Conservation (phyloP, 2,797 vertebrate genomes). For the Anabacerthia variegaticeps region DNA sequence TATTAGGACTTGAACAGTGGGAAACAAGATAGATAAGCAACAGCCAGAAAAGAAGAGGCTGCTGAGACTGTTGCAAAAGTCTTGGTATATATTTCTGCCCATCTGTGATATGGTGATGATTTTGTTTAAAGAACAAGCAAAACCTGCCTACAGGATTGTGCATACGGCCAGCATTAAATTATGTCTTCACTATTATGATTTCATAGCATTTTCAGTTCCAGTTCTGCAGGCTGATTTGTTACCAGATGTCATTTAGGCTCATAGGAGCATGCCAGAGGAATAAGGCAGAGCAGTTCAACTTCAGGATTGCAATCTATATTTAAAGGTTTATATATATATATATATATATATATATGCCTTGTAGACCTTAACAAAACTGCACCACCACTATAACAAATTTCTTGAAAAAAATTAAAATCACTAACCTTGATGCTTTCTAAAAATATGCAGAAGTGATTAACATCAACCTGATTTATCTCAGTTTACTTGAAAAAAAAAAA, state of each 20-base stretch:
- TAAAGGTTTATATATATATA: not conserved
- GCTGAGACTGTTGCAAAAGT: not conserved
- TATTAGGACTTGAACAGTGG: not conserved
- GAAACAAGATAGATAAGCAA: not conserved
- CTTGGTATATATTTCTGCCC: fast-evolving
- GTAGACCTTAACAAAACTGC: not conserved
- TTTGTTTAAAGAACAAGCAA: not conserved
- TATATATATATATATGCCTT: not conserved
- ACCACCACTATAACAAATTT: not conserved
- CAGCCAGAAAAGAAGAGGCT: not conserved
- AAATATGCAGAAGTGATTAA: not conserved
- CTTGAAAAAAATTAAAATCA: not conserved
- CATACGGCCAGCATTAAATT: not conserved
- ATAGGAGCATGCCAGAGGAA: not conserved
- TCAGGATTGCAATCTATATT: not conserved
- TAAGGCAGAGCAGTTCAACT: not conserved
- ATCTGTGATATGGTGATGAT: not conserved
- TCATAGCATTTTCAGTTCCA: not conserved
- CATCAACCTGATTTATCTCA: not conserved
- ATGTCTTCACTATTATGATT: not conserved
- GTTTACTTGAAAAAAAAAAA: not conserved
- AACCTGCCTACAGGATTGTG: fast-evolving
- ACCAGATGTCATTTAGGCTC: not conserved
- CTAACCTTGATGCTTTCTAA: not conserved
- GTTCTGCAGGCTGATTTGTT: not conserved